A percentile compares a stretch with the other conserved stretches of the same genome.
Conservation (phyloP, 2,888 invertebrate genomes). For the Drosophila peninsularis region DNA sequence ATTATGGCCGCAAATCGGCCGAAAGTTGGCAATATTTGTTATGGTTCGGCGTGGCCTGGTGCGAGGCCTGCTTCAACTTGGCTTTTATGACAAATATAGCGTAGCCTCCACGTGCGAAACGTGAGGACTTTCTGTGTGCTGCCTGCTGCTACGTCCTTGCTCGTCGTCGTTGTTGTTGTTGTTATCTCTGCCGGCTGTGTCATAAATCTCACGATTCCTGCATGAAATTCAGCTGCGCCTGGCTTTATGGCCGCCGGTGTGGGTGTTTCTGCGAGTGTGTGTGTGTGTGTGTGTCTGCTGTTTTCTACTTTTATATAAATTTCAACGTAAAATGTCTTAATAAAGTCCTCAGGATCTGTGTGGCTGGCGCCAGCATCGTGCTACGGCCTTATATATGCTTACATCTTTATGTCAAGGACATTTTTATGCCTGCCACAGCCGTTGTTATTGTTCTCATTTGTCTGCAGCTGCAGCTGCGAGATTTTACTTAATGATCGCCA, state of each 20-base stretch:
- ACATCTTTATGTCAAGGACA: conserved; percentile 80
- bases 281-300: conserved; percentile 28
- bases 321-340: conserved; percentile 79
- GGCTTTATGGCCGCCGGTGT: conserved; percentile 65
- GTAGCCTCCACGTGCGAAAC: conserved; percentile 37
- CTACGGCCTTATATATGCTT: conserved; percentile 25
- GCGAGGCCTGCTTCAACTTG: conserved; percentile 3
- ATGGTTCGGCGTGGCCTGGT: conserved; percentile 4
- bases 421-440: conserved; percentile 71
- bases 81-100: conserved; percentile 57
- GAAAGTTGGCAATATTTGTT: conserved; percentile 50
- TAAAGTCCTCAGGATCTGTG: conserved; percentile 64
- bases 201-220: conserved; percentile 79
- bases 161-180: conserved; percentile 13
- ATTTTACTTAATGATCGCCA: conserved; percentile 56
- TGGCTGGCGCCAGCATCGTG: conserved; percentile 4
- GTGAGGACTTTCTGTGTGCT: conserved; percentile 35
- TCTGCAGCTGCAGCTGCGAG: conserved; percentile 21
- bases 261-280: conserved; percentile 16
- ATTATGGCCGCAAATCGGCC: conserved; percentile 37
- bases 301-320: conserved; percentile 72
- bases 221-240: conserved; percentile 76
- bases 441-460: conserved; percentile 39
- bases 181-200: conserved; percentile 47
- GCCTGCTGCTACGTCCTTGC: conserved; percentile 10